Evolutionary conservation across 2,888 invertebrate genomes (phyloP).

Genomic region (Scrobipalpa atriplicella): DNA sequence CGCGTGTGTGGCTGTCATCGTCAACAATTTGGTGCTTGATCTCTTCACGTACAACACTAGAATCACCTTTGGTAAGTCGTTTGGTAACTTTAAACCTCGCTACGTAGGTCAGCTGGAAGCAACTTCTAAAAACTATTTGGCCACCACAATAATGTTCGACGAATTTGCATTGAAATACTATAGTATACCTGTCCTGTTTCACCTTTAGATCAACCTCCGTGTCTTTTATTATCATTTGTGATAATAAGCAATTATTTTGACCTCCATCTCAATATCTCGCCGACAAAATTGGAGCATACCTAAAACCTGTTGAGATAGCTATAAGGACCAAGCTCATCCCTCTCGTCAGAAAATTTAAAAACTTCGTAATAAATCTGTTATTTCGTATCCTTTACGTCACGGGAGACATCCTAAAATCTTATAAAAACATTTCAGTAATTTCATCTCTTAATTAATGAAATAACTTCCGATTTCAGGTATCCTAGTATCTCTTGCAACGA

Average conservation of each 20-base stretch:
- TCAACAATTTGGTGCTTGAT: conserved; percentile 93
- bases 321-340: too few relatives aligned
- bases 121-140: too few relatives aligned
- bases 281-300: too few relatives aligned
- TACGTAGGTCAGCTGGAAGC: conserved; percentile 91
- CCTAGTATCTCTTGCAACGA: conserved; percentile 89
- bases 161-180: background rate
- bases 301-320: too few relatives aligned
- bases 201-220: background rate
- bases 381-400: background rate
- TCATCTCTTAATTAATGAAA: background rate
- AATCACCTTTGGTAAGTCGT: conserved; percentile 90
- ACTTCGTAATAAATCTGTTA: too few relatives aligned
- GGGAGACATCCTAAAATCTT: too few relatives aligned
- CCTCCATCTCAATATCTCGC: too few relatives aligned
- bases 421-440: background rate
- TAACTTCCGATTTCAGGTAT: conserved; percentile 83
- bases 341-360: too few relatives aligned
- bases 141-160: background rate
- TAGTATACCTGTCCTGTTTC: background rate
- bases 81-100: conserved; percentile 90
- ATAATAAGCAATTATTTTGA: too few relatives aligned
- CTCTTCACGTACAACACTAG: conserved; percentile 91
- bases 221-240: background rate
- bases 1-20: conserved; percentile 92